Conservation (phyloP, 2,797 vertebrate genomes). For the Coccyzus lansbergi region DNA sequence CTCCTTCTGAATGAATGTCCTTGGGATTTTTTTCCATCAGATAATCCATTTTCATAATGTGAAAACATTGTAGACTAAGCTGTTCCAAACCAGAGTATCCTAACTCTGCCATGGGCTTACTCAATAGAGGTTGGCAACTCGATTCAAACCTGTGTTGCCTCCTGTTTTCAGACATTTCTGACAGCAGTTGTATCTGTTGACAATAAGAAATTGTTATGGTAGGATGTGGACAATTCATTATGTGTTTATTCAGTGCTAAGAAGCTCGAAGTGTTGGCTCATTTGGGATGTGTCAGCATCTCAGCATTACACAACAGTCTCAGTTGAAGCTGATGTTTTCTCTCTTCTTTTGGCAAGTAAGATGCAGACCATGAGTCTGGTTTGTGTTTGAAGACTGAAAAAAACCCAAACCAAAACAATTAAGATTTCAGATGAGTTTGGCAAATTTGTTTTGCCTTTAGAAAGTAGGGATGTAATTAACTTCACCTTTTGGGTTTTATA, state of each 20-base stretch:
- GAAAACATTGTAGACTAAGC: not conserved
- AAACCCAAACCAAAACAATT: not conserved
- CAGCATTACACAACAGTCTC: not conserved
- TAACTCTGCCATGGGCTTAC: not conserved
- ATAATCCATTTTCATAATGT: not conserved
- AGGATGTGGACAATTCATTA: not conserved
- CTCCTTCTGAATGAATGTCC: not conserved
- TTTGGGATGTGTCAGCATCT: not conserved
- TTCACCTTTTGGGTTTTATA: not conserved
- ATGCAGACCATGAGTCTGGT: accelerated
- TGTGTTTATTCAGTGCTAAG: not conserved
- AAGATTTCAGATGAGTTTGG: not conserved
- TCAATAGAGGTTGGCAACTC: not conserved
- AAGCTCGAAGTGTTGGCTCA: not conserved
- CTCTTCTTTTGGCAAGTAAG: not conserved
- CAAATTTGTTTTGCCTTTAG: not conserved
- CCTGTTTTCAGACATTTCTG: not conserved
- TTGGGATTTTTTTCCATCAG: not conserved
- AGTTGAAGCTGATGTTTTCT: not conserved
- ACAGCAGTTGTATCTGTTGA: not conserved
- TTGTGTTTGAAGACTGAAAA: not conserved
- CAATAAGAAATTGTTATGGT: not conserved
- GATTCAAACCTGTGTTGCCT: not conserved
- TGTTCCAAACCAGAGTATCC: not conserved
- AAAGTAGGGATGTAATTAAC: not conserved